Percentiles rank a stretch among this genome's conserved stretches.
Conservation (phyloP, 2,888 invertebrate species). For the Biston stratarius region DNA sequence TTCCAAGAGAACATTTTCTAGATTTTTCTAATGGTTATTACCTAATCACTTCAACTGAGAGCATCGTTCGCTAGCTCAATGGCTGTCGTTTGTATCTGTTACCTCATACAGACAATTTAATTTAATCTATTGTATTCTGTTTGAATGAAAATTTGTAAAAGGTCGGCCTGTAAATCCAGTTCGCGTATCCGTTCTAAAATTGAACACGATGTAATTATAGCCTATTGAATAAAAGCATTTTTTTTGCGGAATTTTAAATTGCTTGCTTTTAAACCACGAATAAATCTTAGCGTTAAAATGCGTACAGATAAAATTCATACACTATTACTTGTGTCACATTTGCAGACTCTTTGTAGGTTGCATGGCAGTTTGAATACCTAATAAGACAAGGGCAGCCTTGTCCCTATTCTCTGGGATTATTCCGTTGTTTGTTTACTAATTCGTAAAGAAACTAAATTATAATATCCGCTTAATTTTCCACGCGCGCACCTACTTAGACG, state of each 20-base stretch:
- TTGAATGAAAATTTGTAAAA: conserved; percentile 17
- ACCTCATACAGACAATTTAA: conserved; percentile 23
- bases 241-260: not conserved
- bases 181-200: conserved; percentile 14
- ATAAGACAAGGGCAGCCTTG: conserved; percentile 43
- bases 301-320: conserved; percentile 6
- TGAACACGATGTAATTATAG: conserved; percentile 9
- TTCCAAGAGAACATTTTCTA: conserved; percentile 7
- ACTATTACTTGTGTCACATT: not conserved
- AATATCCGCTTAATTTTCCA: conserved; percentile 37
- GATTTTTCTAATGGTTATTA: conserved; percentile 14
- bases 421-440: conserved; percentile 45
- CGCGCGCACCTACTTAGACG: not conserved
- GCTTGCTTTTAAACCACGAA: not conserved
- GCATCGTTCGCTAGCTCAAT: conserved; percentile 14
- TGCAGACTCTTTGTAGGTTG: conserved; percentile 3
- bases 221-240: not conserved
- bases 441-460: conserved; percentile 25
- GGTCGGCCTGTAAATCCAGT: not conserved
- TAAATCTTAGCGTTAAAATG: not conserved
- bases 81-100: conserved; percentile 10
- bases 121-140: conserved; percentile 22
- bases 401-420: conserved; percentile 45
- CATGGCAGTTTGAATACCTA: conserved; percentile 22
- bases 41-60: conserved; percentile 5